A percentile compares a stretch with the other conserved stretches of the same genome.
Evolutionary conservation across 2,888 invertebrate genomes (phyloP).

Genomic region (Andricus quercusramuli): DNA sequence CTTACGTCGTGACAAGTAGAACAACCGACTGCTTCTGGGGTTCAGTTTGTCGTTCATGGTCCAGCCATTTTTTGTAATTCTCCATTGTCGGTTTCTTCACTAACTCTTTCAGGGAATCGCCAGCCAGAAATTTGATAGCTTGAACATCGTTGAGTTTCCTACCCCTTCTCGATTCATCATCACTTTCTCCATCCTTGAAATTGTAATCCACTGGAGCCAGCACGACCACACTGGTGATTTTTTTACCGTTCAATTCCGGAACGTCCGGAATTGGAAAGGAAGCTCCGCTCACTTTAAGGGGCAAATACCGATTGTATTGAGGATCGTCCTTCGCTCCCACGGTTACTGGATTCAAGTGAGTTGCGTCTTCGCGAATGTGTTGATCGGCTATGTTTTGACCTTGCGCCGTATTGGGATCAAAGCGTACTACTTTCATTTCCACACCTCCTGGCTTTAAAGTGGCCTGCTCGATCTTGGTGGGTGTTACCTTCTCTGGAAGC

Average conservation of each 20-base stretch:
- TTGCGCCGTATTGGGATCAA: conserved; percentile 87
- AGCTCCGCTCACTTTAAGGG: conserved; percentile 90
- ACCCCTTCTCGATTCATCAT: conserved; percentile 73
- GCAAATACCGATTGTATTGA: conserved; percentile 90
- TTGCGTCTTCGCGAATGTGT: conserved; percentile 87
- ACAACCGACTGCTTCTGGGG: conserved; percentile 90
- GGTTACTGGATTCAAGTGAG: conserved; percentile 87
- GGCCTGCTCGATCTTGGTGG: conserved; percentile 75
- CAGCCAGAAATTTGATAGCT: conserved; percentile 87
- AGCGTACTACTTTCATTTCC: conserved; percentile 92
- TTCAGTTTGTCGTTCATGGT: conserved; percentile 87
- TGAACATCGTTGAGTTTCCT: conserved; percentile 82
- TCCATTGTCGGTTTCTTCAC: conserved; percentile 87
- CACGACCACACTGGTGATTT: conserved; percentile 91
- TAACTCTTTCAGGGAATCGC: conserved; percentile 87
- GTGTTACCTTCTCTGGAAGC: conserved; percentile 58
- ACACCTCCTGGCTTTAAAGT: conserved; percentile 81
- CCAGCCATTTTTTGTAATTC: conserved; percentile 90
- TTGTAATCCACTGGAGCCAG: conserved; percentile 90
- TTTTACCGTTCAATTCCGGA: conserved; percentile 86
- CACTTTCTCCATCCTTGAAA: conserved; percentile 77
- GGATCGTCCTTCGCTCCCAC: conserved; percentile 80
- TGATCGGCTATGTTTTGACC: conserved; percentile 86
- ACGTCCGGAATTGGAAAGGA: conserved; percentile 92
- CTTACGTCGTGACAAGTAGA: conserved; percentile 90